Conservation (phyloP, 2,113 vertebrate species). For the Pluvianellus socialis region DNA sequence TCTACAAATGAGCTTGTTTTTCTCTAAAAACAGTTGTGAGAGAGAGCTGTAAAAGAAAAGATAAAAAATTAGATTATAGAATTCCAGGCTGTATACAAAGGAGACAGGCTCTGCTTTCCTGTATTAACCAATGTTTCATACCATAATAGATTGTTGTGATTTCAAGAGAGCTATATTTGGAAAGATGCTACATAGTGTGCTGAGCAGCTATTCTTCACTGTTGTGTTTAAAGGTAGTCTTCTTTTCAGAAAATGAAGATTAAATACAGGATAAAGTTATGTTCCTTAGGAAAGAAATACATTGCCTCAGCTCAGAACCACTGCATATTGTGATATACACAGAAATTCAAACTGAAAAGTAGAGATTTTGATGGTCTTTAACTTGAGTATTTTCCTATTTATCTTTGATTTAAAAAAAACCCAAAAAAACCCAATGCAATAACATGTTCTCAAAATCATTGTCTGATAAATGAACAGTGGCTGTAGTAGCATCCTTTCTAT, state of each 20-base stretch:
- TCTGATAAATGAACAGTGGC: not conserved
- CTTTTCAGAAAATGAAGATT: not conserved
- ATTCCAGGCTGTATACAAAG: not conserved
- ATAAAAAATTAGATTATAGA: not conserved
- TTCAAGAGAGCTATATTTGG: not conserved
- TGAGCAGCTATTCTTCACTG: not conserved
- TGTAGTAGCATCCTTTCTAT: not conserved
- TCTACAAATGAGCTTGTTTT: not conserved
- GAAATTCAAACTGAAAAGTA: not conserved
- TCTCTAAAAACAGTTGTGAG: not conserved
- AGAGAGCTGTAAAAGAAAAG: not conserved
- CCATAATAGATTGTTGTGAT: not conserved
- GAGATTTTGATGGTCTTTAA: not conserved
- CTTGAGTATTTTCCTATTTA: not conserved
- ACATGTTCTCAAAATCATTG: not conserved
- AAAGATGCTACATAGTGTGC: not conserved
- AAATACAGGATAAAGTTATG: not conserved
- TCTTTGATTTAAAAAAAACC: not conserved
- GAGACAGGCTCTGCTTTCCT: not conserved
- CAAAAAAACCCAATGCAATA: fast-evolving
- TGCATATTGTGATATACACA: not conserved
- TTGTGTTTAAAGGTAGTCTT: not conserved
- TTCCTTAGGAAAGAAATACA: not conserved
- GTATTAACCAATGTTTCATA: not conserved
- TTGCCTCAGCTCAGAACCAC: not conserved